A percentile compares a stretch with the other conserved stretches of the same genome.
Evolutionary conservation across 1,140 invertebrate species (phyloP).

Genomic region (Trinorchestia longiramus): DNA sequence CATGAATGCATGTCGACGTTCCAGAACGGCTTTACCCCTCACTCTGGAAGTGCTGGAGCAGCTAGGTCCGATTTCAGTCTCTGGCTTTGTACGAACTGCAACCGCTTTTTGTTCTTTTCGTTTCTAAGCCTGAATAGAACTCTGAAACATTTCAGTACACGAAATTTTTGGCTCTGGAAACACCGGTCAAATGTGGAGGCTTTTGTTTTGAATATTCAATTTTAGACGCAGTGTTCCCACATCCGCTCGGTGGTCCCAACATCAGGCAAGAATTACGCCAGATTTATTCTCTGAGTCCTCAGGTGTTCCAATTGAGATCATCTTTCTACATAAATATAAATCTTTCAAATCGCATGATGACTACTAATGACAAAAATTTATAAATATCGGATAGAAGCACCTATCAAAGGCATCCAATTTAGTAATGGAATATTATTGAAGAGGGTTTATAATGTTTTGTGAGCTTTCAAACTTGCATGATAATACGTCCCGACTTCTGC

Average conservation of each 20-base stretch:
- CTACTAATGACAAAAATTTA: background rate
- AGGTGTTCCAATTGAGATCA: background rate
- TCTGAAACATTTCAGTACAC: constrained; percentile 9
- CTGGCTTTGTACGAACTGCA: constrained; percentile 17
- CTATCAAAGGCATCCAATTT: background rate
- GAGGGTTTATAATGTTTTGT: background rate
- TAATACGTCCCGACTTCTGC: background rate
- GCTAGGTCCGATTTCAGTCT: background rate
- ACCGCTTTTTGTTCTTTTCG: background rate
- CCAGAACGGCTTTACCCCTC: background rate
- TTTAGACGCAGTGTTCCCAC: background rate
- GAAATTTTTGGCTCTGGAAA: background rate
- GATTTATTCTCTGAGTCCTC: background rate
- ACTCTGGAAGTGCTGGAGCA: background rate
- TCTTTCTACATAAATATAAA: background rate
- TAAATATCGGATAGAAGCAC: background rate
- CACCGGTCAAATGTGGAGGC: background rate
- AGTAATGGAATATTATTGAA: background rate
- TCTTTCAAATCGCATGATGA: background rate
- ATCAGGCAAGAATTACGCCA: background rate
- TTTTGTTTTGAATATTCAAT: constrained; percentile 1
- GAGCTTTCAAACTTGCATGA: background rate
- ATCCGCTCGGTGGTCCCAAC: background rate
- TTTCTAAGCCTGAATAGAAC: constrained; percentile 1
- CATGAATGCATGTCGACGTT: background rate